Conservation (phyloP, 2,797 vertebrate species). For the Syndactyla subalaris region DNA sequence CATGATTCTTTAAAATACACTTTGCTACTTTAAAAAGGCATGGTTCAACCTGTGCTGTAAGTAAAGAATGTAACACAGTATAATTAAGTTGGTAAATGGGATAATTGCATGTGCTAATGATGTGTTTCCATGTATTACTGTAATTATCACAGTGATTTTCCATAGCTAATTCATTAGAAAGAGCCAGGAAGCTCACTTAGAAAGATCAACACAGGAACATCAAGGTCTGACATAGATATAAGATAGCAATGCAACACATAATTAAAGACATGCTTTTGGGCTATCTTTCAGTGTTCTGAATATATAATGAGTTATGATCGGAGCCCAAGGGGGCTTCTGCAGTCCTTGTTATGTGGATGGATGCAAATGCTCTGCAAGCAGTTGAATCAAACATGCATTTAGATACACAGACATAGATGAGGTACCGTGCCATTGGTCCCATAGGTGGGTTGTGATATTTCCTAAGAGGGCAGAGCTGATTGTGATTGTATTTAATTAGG, state of each 20-base stretch:
- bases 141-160: constrained; percentile 75
- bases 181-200: constrained; percentile 70
- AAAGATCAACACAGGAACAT: constrained; percentile 70
- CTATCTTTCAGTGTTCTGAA: constrained; percentile 45
- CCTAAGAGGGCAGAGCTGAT: background rate
- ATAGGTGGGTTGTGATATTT: background rate
- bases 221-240: constrained; percentile 70
- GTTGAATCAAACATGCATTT: background rate
- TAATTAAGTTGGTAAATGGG: constrained; percentile 71
- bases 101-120: constrained; percentile 73
- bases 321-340: background rate
- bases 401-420: background rate
- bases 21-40: constrained; percentile 18
- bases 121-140: constrained; percentile 72
- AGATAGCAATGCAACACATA: constrained; percentile 62
- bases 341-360: constrained; percentile 9
- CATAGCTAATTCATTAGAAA: constrained; percentile 73
- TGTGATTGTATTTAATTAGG: background rate
- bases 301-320: constrained; percentile 14
- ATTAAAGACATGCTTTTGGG: constrained; percentile 73
- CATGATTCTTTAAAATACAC: background rate
- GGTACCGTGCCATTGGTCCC: background rate
- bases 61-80: constrained; percentile 35
- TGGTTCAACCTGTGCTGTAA: constrained; percentile 46
- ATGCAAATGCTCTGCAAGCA: constrained; percentile 19